Conservation (phyloP, 1,140 invertebrate species). For the Druon quercuslanigerum region DNA sequence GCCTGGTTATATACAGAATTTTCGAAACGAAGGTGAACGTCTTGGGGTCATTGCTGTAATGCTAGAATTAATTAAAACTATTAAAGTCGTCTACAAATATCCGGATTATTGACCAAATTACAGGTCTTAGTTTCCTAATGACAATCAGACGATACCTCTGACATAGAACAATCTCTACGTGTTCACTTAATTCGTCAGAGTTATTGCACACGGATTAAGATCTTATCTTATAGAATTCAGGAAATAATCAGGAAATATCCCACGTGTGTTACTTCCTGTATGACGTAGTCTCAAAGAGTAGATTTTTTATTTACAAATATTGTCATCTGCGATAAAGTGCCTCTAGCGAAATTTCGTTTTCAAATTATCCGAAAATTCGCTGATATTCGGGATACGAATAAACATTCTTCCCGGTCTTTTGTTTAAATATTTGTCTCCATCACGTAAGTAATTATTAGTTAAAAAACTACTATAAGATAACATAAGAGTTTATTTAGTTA, state of each 20-base stretch:
- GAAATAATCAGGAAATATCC: constrained; percentile 57
- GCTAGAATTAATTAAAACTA: constrained; percentile 66
- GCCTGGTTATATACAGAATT: constrained; percentile 64
- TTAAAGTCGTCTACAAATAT: constrained; percentile 53
- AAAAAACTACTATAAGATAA: no score
- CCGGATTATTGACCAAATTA: constrained; percentile 60
- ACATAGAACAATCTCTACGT: constrained; percentile 52
- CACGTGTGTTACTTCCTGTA: constrained; percentile 42
- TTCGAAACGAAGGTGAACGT: constrained; percentile 43
- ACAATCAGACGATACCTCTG: constrained; percentile 55
- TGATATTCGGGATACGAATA: no score
- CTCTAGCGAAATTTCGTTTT: no score
- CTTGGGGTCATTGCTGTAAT: constrained; percentile 45
- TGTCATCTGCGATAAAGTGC: no score
- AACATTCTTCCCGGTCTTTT: no score
- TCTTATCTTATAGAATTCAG: constrained; percentile 51
- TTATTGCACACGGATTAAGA: constrained; percentile 47
- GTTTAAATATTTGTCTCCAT: no score
- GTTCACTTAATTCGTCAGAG: constrained; percentile 41
- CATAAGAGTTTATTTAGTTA: no score
- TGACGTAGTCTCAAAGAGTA: not conserved
- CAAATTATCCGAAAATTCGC: no score
- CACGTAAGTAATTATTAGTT: no score
- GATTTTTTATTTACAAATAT: no score
- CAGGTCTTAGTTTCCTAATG: constrained; percentile 60